Conservation (phyloP, 2,113 vertebrate species). For the Gymnobelideus leadbeateri region DNA sequence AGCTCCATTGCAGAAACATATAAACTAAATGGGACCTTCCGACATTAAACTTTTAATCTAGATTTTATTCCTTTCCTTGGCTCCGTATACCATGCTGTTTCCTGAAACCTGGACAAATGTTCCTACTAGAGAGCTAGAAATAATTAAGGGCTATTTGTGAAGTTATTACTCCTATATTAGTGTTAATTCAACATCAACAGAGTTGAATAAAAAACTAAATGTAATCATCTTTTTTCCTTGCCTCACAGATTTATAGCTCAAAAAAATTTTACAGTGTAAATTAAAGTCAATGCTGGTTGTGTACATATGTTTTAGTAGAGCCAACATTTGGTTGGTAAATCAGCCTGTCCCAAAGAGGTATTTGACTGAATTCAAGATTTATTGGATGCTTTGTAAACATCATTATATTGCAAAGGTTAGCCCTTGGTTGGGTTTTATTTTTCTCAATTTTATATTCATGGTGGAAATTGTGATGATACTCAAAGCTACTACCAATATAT, state of each 20-base stretch:
- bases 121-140: background rate
- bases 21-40: background rate
- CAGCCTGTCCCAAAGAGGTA: background rate
- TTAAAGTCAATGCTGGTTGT: background rate
- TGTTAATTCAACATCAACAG: background rate
- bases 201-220: too few relatives aligned
- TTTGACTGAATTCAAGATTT: background rate
- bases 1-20: too few relatives aligned
- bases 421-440: background rate
- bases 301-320: background rate
- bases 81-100: background rate
- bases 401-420: background rate
- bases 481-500: too few relatives aligned
- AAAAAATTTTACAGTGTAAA: background rate
- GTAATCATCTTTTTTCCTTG: too few relatives aligned
- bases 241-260: background rate
- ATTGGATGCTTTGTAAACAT: background rate
- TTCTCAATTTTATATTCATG: background rate
- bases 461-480: background rate
- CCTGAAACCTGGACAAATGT: background rate
- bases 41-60: background rate
- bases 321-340: background rate
- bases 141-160: background rate
- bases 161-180: background rate
- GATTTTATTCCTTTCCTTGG: too few relatives aligned